Evolutionary conservation across 2,797 vertebrate genomes (phyloP).

Genomic region (Chiroxiphia lanceolata): DNA sequence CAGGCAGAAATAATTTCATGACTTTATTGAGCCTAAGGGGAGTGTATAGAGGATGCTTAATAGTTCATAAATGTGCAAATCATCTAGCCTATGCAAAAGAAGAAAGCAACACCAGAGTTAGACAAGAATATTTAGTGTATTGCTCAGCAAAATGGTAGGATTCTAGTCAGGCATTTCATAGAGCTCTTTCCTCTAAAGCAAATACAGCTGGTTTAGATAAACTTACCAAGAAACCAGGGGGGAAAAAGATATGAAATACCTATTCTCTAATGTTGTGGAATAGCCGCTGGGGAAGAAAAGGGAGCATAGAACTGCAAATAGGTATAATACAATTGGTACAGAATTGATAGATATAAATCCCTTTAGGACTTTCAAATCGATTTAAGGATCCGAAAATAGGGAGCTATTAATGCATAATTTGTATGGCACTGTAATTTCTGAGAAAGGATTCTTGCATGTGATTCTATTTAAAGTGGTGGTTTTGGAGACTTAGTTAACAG

Average conservation of each 20-base stretch:
- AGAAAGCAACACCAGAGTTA: not conserved
- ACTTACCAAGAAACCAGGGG: not conserved
- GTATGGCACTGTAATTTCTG: not conserved
- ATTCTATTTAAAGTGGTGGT: not conserved
- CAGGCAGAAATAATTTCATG: constrained; percentile 58
- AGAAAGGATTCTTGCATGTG: not conserved
- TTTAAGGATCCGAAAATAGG: not conserved
- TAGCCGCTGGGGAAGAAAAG: not conserved
- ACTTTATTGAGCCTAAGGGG: constrained; percentile 38
- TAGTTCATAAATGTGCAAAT: constrained; percentile 62
- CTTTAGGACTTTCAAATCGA: not conserved
- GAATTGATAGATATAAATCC: not conserved
- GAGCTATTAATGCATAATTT: not conserved
- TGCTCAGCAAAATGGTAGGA: not conserved
- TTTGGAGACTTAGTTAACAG: not conserved
- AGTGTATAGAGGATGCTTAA: constrained; percentile 40
- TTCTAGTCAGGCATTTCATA: not conserved
- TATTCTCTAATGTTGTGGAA: not conserved
- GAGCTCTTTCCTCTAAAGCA: not conserved
- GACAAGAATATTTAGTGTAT: not conserved
- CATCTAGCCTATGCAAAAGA: not conserved
- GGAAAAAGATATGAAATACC: not conserved
- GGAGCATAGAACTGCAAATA: constrained; percentile 6
- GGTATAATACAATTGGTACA: not conserved
- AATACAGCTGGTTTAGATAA: not conserved